Conservation (phyloP, 2,888 invertebrate genomes). For the Drepana falcataria region DNA sequence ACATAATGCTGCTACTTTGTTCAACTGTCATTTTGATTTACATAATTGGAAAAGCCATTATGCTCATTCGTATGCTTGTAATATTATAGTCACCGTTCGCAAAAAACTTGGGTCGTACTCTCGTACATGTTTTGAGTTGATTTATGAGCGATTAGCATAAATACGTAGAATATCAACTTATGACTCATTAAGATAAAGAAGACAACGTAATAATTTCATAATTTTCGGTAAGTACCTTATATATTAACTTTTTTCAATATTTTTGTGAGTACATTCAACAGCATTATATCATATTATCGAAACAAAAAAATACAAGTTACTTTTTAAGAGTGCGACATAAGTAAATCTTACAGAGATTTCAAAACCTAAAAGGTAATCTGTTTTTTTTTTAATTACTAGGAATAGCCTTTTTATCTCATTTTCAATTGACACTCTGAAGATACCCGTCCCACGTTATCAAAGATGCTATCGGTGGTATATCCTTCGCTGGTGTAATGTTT, state of each 20-base stretch:
- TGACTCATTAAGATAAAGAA: not conserved
- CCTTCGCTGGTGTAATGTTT: not conserved
- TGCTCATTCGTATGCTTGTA: not conserved
- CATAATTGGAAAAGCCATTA: conserved; percentile 1
- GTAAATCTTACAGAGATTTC: too few relatives aligned
- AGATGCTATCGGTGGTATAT: too few relatives aligned
- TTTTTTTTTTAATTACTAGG: too few relatives aligned
- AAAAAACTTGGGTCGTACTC: not conserved
- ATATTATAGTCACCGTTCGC: not conserved
- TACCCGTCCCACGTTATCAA: too few relatives aligned
- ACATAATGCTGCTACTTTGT: not conserved
- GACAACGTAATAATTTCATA: conserved; percentile 15
- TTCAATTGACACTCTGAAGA: too few relatives aligned
- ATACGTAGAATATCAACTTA: not conserved
- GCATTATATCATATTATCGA: too few relatives aligned
- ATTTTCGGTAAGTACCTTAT: not conserved
- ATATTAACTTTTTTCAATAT: too few relatives aligned
- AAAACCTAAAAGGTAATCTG: too few relatives aligned
- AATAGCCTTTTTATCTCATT: too few relatives aligned
- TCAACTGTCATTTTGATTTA: not conserved
- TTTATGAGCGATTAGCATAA: conserved; percentile 18
- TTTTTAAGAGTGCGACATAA: too few relatives aligned
- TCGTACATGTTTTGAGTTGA: conserved; percentile 3
- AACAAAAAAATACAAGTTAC: too few relatives aligned
- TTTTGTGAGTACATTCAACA: too few relatives aligned